Conservation (phyloP, 2,797 vertebrate genomes). For the Phataginus tricuspis region DNA sequence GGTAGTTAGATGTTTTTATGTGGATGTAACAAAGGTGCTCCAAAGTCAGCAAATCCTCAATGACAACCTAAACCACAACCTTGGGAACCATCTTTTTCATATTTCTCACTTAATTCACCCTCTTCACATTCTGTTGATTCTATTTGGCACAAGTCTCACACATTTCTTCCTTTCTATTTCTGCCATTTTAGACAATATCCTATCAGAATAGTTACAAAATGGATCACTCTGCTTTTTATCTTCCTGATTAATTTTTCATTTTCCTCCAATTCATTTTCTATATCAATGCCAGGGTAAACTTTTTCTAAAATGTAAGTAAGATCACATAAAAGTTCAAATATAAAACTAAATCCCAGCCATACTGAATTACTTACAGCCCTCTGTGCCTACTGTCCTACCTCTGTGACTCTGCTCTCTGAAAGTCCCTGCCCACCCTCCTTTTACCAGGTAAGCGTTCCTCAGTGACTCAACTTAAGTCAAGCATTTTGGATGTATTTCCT, state of each 20-base stretch:
- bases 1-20: too few species aligned
- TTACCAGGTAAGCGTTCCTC: not conserved
- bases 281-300: not conserved
- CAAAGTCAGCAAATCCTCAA: not conserved
- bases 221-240: not conserved
- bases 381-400: not conserved
- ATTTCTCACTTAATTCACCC: not conserved
- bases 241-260: not conserved
- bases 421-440: accelerated
- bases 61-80: not conserved
- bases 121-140: not conserved
- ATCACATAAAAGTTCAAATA: not conserved
- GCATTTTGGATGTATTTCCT: not conserved
- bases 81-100: not conserved
- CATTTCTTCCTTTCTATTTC: not conserved
- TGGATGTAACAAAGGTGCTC: not conserved
- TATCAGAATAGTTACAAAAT: not conserved
- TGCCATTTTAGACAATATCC: not conserved
- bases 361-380: not conserved
- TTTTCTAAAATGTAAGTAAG: not conserved
- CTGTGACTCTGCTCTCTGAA: not conserved
- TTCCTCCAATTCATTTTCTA: not conserved
- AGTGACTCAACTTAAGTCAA: not conserved
- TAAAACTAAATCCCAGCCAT: not conserved
- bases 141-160: not conserved